Conservation (phyloP, 2,888 invertebrate species). For the Agrypnus murinus region DNA sequence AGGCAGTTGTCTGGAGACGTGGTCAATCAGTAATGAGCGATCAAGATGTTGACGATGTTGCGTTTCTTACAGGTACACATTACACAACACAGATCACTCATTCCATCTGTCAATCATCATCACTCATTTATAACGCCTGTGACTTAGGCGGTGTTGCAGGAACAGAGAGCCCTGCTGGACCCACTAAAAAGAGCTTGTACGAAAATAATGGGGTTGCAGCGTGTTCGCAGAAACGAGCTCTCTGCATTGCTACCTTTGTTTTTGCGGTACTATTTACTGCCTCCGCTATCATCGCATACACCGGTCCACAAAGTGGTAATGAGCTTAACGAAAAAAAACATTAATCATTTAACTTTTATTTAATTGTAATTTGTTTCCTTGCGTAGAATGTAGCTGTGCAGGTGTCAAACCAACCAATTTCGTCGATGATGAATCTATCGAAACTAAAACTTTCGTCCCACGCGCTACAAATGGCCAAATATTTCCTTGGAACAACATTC, state of each 20-base stretch:
- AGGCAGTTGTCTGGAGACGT: constrained; percentile 72
- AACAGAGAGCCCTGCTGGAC: constrained; percentile 76
- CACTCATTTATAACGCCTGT: constrained; percentile 69
- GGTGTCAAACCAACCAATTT: constrained; percentile 78
- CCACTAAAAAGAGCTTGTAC: constrained; percentile 80
- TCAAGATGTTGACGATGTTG: constrained; percentile 94
- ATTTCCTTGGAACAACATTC: constrained; percentile 85
- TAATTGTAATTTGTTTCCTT: constrained; percentile 20
- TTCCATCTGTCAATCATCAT: constrained; percentile 57
- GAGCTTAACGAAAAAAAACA: background rate
- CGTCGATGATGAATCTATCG: constrained; percentile 78
- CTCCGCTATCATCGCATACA: constrained; percentile 92
- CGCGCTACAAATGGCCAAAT: constrained; percentile 83
- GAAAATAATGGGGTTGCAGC: constrained; percentile 87
- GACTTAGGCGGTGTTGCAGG: constrained; percentile 74
- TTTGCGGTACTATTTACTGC: constrained; percentile 87
- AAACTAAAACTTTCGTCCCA: constrained; percentile 77
- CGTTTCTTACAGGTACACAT: constrained; percentile 88
- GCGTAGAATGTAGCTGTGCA: constrained; percentile 81
- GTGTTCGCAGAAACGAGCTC: constrained; percentile 89
- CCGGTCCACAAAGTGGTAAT: constrained; percentile 88
- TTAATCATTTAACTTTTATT: background rate
- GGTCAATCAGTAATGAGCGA: constrained; percentile 84
- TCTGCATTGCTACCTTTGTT: constrained; percentile 86
- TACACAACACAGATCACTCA: constrained; percentile 64